Evolutionary conservation across 2,888 invertebrate genomes (phyloP), one percentile per base, ranked within the genome.

Genomic region (Arge pagana): DNA sequence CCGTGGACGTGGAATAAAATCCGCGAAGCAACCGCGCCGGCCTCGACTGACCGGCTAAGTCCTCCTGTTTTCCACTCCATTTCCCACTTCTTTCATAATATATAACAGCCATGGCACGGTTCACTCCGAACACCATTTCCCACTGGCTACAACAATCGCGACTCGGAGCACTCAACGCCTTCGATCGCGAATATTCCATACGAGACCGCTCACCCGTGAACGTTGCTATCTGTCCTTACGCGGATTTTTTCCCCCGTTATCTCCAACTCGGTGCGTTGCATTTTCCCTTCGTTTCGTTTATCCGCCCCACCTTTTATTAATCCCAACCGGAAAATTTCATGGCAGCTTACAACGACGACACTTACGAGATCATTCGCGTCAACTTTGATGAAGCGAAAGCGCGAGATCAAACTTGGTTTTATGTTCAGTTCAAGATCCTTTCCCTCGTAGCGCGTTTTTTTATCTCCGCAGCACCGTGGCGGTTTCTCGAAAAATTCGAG

Each of bases 21-120:
- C n/a, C n/a, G n/a, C n/a, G n/a, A n/a, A 23, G 45, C 19, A 24
- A 33, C 21, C 23, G 18, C 18, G 30, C 30, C 16, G 30, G 18
- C 42, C n/a, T n/a, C 28, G 23, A 18, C 33, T 23, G 45, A 33
- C 16, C 21, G 33, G 45, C 10, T 4, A 15, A 33, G 45, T 45
- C 45, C 43, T 43, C 57, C 53, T 61, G 61, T 67, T 66, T 65
- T 66, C 65, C 66, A 48, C 64, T 65, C 66, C 66, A 66, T 66
- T 66, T 66, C 54, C 40, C 58, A 58, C 64, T 67, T 65, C 65
- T 58, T 60, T 65, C 61, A 56, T 58, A 60, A 62, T 57, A 57
- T 59, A 59, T 56, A 51, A 48, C 28, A 33, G 51, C 21, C 30
- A 30, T n/a, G n/a, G n/a, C 18, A 42, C 18, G 19, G 23, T 21